Base-by-base conservation (phyloP, 2,888 invertebrate genomes). In the Falcaria lacertinaria region DNA sequence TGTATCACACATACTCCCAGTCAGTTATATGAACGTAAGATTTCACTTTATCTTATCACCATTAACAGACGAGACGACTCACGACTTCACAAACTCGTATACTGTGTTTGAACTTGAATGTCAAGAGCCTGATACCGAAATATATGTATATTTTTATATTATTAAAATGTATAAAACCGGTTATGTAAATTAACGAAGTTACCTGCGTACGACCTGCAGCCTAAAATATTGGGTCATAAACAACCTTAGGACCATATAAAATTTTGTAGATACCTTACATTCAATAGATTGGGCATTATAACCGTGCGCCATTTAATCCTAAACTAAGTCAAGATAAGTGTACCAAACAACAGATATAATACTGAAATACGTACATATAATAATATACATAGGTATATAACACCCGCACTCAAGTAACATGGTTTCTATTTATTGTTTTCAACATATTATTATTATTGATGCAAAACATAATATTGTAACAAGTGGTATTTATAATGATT, bases 11-110 rank as follows among this genome's bases (percentile, higher is more conserved):
- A 54, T 60, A 50, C 48, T 52, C 49, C 52, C 50, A 57, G 63
- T 52, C 60, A 49, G 47, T 53, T 66, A 60, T 63, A 66, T 66
- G 60, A 58, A 63, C 60, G 52, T 50, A 34, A 59, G 60, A 66
- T 66, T 63, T 57, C 51, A 52, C 43, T 48, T 64, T 76, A 77
- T 77, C 77, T 78, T 76, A 77, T 78, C 76, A 58, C 48, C 52
- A 44, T 47, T 51, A 49, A 54, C 52, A 39, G 47, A 33, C 42
- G 43, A 47, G 42, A 45, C 42, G 42, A 42, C 22, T 50, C 48
- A 51, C 47, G 36, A 41, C 40, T 44, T 42, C 47, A 36, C 15
- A 28, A 28, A 37, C 14, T 11, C 25, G 5, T 22, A 37, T 37
- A 22, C 13, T 14, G 36, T 19, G 4, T 22, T 37, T 14, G 6